These are phyloP conservation scores for Brachionus asplanchnoidis DNA, from an alignment of 1,140 invertebrate genomes.

Conservation along the genomic window DNA sequence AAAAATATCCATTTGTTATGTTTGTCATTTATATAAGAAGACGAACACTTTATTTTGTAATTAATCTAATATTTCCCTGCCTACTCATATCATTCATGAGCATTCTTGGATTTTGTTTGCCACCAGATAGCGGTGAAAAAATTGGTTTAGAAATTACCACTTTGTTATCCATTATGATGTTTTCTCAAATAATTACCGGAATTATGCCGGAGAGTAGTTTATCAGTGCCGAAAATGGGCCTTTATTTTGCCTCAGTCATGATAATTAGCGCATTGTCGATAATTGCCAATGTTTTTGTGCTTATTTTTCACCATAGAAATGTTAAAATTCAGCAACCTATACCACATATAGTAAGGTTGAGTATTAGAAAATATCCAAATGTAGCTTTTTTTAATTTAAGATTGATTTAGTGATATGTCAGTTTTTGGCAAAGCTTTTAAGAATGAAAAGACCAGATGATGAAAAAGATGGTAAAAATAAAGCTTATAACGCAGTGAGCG, in stretches of 20 bases:
- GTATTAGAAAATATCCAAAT: background rate
- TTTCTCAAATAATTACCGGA: conserved; percentile 61
- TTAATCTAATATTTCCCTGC: conserved; percentile 56
- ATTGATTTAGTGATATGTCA: conserved; percentile 31
- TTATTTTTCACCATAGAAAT: conserved; percentile 98
- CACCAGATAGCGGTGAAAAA: conserved; percentile 80
- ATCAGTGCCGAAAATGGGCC: conserved; percentile 88
- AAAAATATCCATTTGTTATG: conserved; percentile 56
- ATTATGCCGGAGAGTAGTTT: conserved; percentile 95
- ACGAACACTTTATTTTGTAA: conserved; percentile 55
- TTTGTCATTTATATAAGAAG: conserved; percentile 52
- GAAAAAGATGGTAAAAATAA: background rate
- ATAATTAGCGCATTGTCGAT: conserved; percentile 99
- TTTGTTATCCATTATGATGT: conserved; percentile 55
- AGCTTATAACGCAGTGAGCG: background rate
- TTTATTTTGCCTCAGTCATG: conserved; percentile 99
- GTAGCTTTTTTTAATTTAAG: background rate
- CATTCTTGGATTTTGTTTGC: conserved; percentile 56
- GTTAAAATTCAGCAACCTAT: conserved; percentile 90
- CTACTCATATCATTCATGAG: conserved; percentile 56
- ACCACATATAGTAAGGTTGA: conserved; percentile 82
- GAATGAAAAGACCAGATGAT: conserved; percentile 34
- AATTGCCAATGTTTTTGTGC: conserved; percentile 93
- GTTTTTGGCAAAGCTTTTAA: conserved; percentile 57
- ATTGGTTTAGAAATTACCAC: conserved; percentile 68